Base-by-base conservation (phyloP, 53 echinoderm and acorn worm species). In the Apostichopus leukothele region DNA sequence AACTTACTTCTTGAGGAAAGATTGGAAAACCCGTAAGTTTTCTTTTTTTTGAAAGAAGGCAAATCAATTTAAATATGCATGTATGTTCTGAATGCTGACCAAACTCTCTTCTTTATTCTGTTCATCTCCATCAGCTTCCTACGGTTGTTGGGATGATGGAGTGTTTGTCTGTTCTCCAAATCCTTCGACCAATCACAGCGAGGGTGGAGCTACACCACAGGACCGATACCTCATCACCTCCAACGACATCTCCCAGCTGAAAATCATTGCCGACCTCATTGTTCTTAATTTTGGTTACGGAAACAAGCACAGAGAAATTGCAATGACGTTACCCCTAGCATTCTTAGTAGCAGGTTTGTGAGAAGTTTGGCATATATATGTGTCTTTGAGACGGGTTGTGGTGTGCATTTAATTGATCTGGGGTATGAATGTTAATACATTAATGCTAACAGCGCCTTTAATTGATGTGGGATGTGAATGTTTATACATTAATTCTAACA, bases 261-360 rank as follows among this genome's bases (percentile, higher is more conserved):
- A 91, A 52, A 90, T 97, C 63, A 89, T 91, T 55, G 94, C 93
- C 66, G 89, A 94, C 83, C 77, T 95, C 52, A 92, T 95, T 14
- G 94, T 94, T 0, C 87, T 97, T 73, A 97, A 95, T 81, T 89
- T 94, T 83, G 94, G 98, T 91, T 97, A 95, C 91, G 98, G 98
- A 21, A 91, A 92, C 85, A 89, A 92, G 68, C 95, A 95, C 79
- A 89, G 98, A 50, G 86, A 90, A 1, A 39, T 97, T 53, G 53
- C 88, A 6, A 74, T 94, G 13, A 84, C 76, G 50, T 88, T 95
- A 23, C 95, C 95, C 21, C 83, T 92, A 63, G 94, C 98, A 13
- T 95, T 97, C 55, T 85, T 97, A 60, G 95, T 92, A 39, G 95
- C 96, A 90, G 96, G 96, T 96, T 74, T 60, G 90, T 84, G 51